Percentiles rank a stretch among this genome's conserved stretches.
Evolutionary conservation across 2,888 invertebrate species (phyloP).

Genomic region (Pammene aurita): DNA sequence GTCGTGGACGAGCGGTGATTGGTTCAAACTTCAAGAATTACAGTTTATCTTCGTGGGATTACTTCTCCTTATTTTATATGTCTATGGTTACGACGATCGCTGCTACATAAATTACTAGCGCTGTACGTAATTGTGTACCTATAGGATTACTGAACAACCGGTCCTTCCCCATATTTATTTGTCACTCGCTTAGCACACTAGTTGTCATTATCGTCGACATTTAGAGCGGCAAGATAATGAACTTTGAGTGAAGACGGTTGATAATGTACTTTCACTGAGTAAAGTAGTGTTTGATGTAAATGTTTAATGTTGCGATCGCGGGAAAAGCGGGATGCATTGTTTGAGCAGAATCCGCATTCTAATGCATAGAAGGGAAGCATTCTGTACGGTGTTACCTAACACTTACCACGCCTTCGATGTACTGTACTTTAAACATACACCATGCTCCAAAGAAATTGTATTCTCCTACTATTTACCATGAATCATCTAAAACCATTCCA

Average conservation of each 20-base stretch:
- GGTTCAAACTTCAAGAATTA: too few relatives aligned
- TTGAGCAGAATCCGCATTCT: constrained; percentile 60
- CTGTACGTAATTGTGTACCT: not conserved
- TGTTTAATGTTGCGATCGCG: constrained; percentile 57
- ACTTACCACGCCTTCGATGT: constrained; percentile 8
- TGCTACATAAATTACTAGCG: not conserved
- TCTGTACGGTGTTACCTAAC: constrained; percentile 36
- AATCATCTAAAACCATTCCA: constrained; percentile 7
- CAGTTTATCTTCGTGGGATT: too few relatives aligned
- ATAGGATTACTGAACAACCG: constrained; percentile 23
- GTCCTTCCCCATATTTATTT: constrained; percentile 30
- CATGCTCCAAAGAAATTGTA: not conserved
- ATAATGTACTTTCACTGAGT: constrained; percentile 63
- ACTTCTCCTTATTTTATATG: too few relatives aligned
- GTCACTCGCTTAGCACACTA: constrained; percentile 34
- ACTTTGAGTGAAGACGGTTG: constrained; percentile 37
- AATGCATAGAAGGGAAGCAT: constrained; percentile 54
- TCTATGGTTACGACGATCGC: not conserved
- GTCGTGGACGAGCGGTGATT: too few relatives aligned
- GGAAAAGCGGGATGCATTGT: constrained; percentile 68
- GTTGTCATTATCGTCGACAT: constrained; percentile 36
- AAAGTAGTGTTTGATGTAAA: constrained; percentile 57
- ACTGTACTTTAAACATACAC: constrained; percentile 12
- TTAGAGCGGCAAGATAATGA: constrained; percentile 38
- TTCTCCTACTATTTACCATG: not conserved